Percentiles rank a stretch among this genome's conserved stretches.
Evolutionary conservation across 2,888 invertebrate species (phyloP).

Genomic region (Myopa testacea): DNA sequence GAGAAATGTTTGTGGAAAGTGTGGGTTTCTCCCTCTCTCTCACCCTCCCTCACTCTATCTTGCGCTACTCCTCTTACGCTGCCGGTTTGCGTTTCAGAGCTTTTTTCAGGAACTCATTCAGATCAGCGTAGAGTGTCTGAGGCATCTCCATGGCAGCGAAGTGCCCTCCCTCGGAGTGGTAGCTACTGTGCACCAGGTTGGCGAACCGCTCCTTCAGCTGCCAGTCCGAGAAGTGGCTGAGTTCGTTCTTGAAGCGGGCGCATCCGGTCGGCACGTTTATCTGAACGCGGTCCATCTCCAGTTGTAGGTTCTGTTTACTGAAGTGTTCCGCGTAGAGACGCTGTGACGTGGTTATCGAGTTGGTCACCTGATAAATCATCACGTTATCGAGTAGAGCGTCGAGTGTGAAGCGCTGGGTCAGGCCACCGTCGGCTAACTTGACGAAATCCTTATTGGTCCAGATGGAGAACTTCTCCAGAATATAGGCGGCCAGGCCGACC

Average conservation of each 20-base stretch:
- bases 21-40: no score
- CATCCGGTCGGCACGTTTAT: slow-evolving; percentile 79
- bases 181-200: slow-evolving; percentile 77
- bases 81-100: background rate
- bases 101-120: slow-evolving; percentile 71
- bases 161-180: slow-evolving; percentile 81
- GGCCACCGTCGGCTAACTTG: slow-evolving; percentile 74
- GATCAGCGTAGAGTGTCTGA: slow-evolving; percentile 76
- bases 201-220: slow-evolving; percentile 73
- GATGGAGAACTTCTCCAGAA: slow-evolving; percentile 86
- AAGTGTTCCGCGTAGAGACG: slow-evolving; percentile 77
- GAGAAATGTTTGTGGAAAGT: no score
- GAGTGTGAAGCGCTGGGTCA: slow-evolving; percentile 71
- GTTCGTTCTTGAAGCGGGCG: slow-evolving; percentile 79
- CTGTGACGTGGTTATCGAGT: slow-evolving; percentile 78
- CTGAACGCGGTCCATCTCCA: slow-evolving; percentile 70
- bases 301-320: slow-evolving; percentile 49
- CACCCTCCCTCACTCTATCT: no score
- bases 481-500: slow-evolving; percentile 87
- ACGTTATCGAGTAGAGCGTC: slow-evolving; percentile 76
- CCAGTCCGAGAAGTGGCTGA: slow-evolving; percentile 73
- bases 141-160: slow-evolving; percentile 89
- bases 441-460: slow-evolving; percentile 74
- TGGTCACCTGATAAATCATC: slow-evolving; percentile 84
- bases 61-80: no score